Evolutionary conservation across 2,113 vertebrate genomes (phyloP).

Genomic region (Setophaga kirtlandii): DNA sequence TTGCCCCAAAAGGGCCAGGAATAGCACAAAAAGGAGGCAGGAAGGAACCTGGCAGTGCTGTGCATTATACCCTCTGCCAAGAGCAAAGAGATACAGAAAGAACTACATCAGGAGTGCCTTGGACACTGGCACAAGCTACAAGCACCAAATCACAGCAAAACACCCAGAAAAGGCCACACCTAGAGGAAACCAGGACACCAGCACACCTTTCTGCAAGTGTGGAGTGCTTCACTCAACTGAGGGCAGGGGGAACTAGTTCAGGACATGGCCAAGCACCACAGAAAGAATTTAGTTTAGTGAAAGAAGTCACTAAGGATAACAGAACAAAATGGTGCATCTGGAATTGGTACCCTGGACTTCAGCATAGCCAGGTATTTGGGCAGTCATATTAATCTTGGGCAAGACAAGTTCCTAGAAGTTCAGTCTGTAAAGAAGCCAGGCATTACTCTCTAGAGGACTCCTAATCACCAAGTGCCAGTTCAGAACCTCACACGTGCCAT

Average conservation of each 20-base stretch:
- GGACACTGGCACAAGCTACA: neutral
- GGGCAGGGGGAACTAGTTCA: neutral
- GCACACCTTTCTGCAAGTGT: neutral
- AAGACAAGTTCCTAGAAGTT: neutral
- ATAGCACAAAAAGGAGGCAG: neutral
- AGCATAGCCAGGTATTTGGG: neutral
- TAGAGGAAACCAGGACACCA: neutral
- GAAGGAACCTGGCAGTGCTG: conserved; percentile 35
- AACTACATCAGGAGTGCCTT: neutral
- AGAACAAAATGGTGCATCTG: conserved; percentile 68
- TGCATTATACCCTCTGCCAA: conserved; percentile 18
- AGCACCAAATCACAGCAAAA: conserved; percentile 32
- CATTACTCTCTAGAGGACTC: neutral
- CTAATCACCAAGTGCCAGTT: neutral
- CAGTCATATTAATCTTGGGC: neutral
- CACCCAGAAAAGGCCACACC: neutral
- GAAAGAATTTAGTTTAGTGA: neutral
- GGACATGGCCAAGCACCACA: neutral
- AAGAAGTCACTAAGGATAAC: neutral
- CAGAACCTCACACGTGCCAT: neutral
- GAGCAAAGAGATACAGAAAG: neutral
- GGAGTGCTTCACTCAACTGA: neutral
- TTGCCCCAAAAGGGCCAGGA: neutral
- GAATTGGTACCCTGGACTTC: conserved; percentile 18
- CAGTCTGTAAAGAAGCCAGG: neutral